Conservation (phyloP, 2,797 vertebrate genomes). For the Artibeus lituratus region DNA sequence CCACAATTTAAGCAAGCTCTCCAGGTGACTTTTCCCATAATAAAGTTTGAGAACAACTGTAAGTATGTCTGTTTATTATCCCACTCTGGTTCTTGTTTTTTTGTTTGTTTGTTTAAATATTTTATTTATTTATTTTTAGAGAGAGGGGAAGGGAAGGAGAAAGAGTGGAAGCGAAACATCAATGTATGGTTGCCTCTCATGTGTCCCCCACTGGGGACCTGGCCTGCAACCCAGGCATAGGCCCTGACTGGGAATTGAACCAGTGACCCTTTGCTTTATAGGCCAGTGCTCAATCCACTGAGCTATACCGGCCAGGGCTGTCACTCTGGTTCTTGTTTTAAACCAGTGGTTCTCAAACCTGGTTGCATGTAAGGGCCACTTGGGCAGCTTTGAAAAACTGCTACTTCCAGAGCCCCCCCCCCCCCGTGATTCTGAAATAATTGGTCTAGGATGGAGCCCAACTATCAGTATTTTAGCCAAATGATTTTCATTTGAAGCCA, state of each 20-base stretch:
- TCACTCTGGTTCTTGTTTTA: constrained; percentile 11
- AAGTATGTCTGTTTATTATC: constrained; percentile 53
- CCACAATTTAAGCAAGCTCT: constrained; percentile 26
- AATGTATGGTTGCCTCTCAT: no score
- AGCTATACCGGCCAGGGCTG: no score
- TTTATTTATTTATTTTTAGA: no score
- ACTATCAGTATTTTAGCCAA: background rate
- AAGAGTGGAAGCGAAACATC: no score
- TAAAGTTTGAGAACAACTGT: constrained; percentile 34
- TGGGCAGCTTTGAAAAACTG: background rate
- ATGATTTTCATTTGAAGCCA: background rate
- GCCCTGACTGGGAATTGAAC: no score
- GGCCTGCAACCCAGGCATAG: no score
- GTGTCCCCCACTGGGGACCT: no score
- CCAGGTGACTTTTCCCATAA: constrained; percentile 36
- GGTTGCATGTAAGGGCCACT: background rate
- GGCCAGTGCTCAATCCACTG: no score
- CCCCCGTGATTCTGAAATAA: background rate
- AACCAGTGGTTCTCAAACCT: background rate
- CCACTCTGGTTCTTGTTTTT: constrained; percentile 19
- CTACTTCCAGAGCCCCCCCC: background rate
- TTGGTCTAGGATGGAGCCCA: background rate
- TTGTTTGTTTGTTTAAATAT: no score
- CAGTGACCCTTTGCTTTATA: no score
- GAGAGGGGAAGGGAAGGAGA: no score